Conservation (phyloP, 2,797 vertebrate species). For the Thunnus albacares region DNA sequence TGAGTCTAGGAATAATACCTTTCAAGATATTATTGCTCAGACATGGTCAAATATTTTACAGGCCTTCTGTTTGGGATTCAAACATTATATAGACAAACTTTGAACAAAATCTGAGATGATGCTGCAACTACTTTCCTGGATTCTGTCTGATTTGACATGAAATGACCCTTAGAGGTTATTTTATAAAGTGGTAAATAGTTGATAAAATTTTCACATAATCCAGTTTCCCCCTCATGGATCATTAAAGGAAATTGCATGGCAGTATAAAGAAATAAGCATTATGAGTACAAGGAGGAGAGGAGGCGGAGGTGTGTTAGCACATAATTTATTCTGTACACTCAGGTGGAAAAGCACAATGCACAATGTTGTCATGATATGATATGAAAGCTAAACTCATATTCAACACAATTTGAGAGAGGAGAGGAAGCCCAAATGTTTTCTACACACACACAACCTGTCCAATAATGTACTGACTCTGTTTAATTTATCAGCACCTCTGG, state of each 20-base stretch:
- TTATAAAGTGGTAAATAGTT: slow-evolving; percentile 26
- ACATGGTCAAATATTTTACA: no score
- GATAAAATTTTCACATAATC: slow-evolving; percentile 36
- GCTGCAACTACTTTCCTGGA: no score
- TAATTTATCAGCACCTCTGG: slow-evolving; percentile 79
- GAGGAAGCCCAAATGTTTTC: slow-evolving; percentile 43
- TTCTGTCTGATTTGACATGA: no score
- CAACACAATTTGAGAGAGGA: slow-evolving; percentile 41
- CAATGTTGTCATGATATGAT: slow-evolving; percentile 47
- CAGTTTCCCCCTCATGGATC: slow-evolving; percentile 18
- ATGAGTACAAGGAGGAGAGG: slow-evolving; percentile 30
- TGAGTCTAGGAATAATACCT: no score
- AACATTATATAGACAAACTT: no score
- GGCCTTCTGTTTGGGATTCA: no score
- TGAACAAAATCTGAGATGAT: no score
- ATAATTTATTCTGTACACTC: slow-evolving; percentile 61
- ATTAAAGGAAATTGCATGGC: slow-evolving; percentile 40
- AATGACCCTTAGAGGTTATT: slow-evolving; percentile 22
- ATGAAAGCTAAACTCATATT: slow-evolving; percentile 57
- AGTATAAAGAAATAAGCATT: slow-evolving; percentile 49
- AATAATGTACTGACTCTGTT: slow-evolving; percentile 60
- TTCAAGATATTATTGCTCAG: no score
- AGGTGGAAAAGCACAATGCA: slow-evolving; percentile 56
- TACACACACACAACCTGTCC: slow-evolving; percentile 58
- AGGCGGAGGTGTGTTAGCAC: slow-evolving; percentile 20